Evolutionary conservation across 2,888 invertebrate species (phyloP).

Genomic region (Leucozona laternaria): DNA sequence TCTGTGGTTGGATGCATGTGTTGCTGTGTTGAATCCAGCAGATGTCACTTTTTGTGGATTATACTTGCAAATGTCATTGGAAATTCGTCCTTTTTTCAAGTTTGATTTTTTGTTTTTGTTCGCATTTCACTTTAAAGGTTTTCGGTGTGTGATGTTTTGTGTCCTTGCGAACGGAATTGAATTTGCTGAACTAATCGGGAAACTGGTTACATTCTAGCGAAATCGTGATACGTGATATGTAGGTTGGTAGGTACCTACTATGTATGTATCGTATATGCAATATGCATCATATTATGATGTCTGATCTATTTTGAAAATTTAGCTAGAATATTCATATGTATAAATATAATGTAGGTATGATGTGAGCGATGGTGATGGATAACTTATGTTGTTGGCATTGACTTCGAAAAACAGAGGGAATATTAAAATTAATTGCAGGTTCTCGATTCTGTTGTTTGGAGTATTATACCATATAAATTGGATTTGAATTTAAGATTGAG

Average conservation of each 20-base stretch:
- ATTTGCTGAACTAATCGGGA: slow-evolving; percentile 56
- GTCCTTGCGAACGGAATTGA: slow-evolving; percentile 51
- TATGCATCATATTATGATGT: slow-evolving; percentile 8
- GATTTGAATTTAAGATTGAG: background rate
- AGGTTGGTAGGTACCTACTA: background rate
- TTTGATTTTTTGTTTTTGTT: background rate
- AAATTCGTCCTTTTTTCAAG: slow-evolving; percentile 9
- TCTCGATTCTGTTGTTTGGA: too few species aligned
- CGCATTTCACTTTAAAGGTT: background rate
- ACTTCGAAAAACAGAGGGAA: background rate
- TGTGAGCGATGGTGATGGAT: slow-evolving; percentile 3
- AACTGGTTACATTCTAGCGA: slow-evolving; percentile 47
- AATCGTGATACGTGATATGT: slow-evolving; percentile 20
- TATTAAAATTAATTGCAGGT: background rate
- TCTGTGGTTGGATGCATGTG: slow-evolving; percentile 53
- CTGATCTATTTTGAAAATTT: slow-evolving; percentile 20
- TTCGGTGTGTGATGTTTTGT: slow-evolving; percentile 23
- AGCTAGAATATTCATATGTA: background rate
- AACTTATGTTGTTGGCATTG: slow-evolving; percentile 1
- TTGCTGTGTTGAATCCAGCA: slow-evolving; percentile 46
- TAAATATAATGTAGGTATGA: too few species aligned
- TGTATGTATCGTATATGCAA: background rate
- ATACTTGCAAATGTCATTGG: slow-evolving; percentile 71
- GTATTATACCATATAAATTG: background rate
- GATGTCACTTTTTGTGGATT: slow-evolving; percentile 63